Conservation (phyloP, 2,888 invertebrate species). For the Tinea trinotella region DNA sequence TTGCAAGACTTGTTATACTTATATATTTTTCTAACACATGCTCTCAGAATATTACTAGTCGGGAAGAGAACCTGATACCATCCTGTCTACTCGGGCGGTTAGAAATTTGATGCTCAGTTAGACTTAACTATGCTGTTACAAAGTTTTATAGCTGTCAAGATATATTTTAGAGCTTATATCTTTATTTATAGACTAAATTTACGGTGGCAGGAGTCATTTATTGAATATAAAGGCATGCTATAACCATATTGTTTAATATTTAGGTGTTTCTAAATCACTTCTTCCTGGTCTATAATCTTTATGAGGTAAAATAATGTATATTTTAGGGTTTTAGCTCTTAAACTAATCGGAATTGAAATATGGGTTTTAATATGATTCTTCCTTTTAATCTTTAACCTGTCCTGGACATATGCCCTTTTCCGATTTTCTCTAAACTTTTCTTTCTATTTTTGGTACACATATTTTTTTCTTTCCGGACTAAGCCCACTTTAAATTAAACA, state of each 20-base stretch:
- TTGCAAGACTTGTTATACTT: neutral
- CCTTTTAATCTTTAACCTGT: too few species aligned
- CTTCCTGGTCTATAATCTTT: too few species aligned
- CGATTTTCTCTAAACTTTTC: too few species aligned
- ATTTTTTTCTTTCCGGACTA: too few species aligned
- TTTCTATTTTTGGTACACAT: too few species aligned
- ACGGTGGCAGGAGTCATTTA: slow-evolving; percentile 2
- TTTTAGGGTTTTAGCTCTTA: too few species aligned
- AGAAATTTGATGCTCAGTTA: slow-evolving; percentile 17
- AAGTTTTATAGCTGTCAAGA: slow-evolving; percentile 12
- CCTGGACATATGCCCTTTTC: too few species aligned
- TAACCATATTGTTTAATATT: neutral
- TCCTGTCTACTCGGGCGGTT: neutral
- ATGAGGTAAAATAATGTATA: too few species aligned
- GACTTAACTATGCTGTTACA: slow-evolving; percentile 14
- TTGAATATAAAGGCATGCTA: neutral
- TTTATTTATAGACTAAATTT: slow-evolving; percentile 9
- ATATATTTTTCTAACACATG: neutral
- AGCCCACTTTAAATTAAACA: too few species aligned
- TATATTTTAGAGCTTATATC: neutral
- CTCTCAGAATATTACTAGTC: neutral
- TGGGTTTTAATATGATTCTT: too few species aligned
- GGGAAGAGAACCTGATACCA: slow-evolving; percentile 13
- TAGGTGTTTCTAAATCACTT: neutral
- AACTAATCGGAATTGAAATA: too few species aligned